A percentile compares a stretch with the other conserved stretches of the same genome.
Conservation (phyloP, 2,888 invertebrate species). For the Globia sparganii region DNA sequence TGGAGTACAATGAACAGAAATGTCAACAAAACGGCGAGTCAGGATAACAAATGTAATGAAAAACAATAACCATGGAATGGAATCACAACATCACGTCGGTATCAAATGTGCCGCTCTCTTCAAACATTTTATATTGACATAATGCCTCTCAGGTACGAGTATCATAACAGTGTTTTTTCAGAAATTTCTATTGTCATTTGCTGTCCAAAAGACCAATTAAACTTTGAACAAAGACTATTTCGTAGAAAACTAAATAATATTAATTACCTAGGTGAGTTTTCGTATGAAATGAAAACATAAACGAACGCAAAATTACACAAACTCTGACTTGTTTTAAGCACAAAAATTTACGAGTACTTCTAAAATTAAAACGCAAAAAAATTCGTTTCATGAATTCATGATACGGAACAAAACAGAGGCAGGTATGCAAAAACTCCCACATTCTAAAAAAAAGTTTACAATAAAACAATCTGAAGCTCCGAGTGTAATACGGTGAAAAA, state of each 20-base stretch:
- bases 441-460: constrained; percentile 82
- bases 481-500: constrained; percentile 82
- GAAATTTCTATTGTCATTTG: background rate
- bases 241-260: constrained; percentile 21
- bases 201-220: constrained; percentile 5
- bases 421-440: constrained; percentile 80
- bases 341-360: constrained; percentile 72
- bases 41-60: constrained; percentile 58
- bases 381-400: constrained; percentile 81
- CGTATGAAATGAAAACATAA: constrained; percentile 54
- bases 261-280: constrained; percentile 48
- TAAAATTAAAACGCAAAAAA: constrained; percentile 75
- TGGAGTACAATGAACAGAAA: constrained; percentile 61
- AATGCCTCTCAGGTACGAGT: background rate
- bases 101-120: constrained; percentile 32
- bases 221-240: background rate
- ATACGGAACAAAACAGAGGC: constrained; percentile 81
- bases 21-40: constrained; percentile 59
- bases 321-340: constrained; percentile 50
- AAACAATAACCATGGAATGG: constrained; percentile 58
- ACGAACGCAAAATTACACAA: constrained; percentile 50
- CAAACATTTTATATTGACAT: constrained; percentile 14
- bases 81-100: constrained; percentile 51
- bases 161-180: background rate
- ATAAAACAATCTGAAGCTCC: constrained; percentile 83